Conservation (phyloP, 2,888 invertebrate species). For the Clepsis dumicolana region DNA sequence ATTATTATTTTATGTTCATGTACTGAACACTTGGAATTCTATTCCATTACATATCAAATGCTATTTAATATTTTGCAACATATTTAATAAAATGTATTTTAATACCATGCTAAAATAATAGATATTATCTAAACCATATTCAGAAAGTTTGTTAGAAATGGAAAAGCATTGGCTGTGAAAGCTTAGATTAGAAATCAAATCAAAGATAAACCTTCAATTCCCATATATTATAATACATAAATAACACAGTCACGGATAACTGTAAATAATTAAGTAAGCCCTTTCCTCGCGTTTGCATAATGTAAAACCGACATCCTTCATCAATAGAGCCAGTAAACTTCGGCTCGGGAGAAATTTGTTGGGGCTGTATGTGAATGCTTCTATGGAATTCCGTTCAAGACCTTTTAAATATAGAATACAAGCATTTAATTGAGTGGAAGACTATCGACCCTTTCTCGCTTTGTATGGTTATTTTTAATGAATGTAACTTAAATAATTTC, state of each 20-base stretch:
- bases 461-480: background rate
- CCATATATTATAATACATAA: background rate
- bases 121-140: too few relatives aligned
- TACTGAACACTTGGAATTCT: too few relatives aligned
- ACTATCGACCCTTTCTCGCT: background rate
- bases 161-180: too few relatives aligned
- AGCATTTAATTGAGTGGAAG: slow-evolving; percentile 5
- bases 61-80: too few relatives aligned
- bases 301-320: background rate
- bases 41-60: too few relatives aligned
- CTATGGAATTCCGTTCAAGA: slow-evolving; percentile 14
- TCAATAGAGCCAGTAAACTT: slow-evolving; percentile 16
- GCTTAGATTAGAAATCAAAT: background rate
- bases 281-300: background rate
- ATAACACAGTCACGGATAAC: background rate
- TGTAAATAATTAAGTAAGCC: slow-evolving; percentile 4
- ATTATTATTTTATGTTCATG: too few relatives aligned
- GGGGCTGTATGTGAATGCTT: slow-evolving; percentile 13
- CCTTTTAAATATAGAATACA: slow-evolving; percentile 14
- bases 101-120: too few relatives aligned
- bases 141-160: too few relatives aligned
- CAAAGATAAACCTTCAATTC: background rate
- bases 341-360: slow-evolving; percentile 1
- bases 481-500: background rate
- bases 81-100: too few relatives aligned